phyloP scores from a whole-genome alignment of 37 sponge, comb jelly and placozoan genomes.

The Axinella damicornis region DNA sequence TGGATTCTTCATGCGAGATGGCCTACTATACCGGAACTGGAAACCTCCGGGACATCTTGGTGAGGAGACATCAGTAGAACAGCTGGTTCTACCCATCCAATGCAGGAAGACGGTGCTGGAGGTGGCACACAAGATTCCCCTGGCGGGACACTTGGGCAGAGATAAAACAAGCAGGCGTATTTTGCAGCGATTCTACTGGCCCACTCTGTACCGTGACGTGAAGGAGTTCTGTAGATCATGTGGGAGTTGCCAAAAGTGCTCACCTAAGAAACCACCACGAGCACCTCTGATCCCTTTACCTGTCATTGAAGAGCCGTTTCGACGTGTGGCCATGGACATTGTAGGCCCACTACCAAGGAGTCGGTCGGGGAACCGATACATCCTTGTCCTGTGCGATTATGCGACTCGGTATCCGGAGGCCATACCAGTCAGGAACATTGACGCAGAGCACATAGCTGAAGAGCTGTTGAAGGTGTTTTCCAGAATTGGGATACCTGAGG shows the following conservation, averaged over 20 bases:
- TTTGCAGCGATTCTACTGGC: conserved; percentile 62
- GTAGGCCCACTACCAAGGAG: conserved; percentile 56
- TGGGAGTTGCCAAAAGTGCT: conserved; percentile 18
- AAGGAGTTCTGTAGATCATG: conserved; percentile 43
- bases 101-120: conserved; percentile 6
- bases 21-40: conserved; percentile 24
- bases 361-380: conserved; percentile 40
- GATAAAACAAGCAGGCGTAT: conserved; percentile 52
- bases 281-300: conserved; percentile 39
- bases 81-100: conserved; percentile 49
- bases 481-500: conserved; percentile 41
- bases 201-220: conserved; percentile 42
- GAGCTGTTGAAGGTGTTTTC: conserved; percentile 44
- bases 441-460: conserved; percentile 58
- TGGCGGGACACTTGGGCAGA: conserved; percentile 63
- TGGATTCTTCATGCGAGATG: conserved; percentile 41
- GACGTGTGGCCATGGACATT: conserved; percentile 66
- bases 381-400: conserved; percentile 55
- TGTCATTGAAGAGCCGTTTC: conserved; percentile 32
- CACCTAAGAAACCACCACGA: background rate
- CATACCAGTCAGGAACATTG: conserved; percentile 30
- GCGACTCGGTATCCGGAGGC: conserved; percentile 69
- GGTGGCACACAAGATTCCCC: conserved; percentile 35
- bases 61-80: conserved; percentile 13
- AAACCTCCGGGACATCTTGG: background rate